Evolutionary conservation across 2,888 invertebrate genomes (phyloP).

Genomic region (Drosophila cracens): DNA sequence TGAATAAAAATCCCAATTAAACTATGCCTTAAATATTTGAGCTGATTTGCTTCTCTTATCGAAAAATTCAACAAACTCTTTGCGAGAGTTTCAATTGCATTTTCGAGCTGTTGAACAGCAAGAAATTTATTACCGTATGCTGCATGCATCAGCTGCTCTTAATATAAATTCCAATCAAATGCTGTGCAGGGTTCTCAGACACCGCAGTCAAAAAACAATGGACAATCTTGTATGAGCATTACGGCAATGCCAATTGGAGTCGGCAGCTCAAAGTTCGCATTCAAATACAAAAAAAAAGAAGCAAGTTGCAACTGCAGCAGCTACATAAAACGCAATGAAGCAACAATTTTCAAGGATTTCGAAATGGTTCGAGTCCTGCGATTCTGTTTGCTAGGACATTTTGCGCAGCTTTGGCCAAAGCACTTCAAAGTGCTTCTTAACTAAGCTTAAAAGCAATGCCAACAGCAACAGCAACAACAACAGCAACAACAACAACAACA

Average conservation of each 20-base stretch:
- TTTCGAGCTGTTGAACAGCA: conserved; percentile 30
- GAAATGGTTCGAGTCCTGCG: conserved; percentile 1
- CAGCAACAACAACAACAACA: conserved; percentile 31
- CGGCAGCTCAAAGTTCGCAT: conserved; percentile 39
- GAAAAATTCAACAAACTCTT: neutral
- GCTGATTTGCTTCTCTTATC: neutral
- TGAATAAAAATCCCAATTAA: neutral
- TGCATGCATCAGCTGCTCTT: conserved; percentile 52
- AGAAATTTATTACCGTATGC: conserved; percentile 48
- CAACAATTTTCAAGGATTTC: conserved; percentile 60
- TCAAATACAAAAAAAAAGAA: conserved; percentile 78
- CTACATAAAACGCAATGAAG: conserved; percentile 64
- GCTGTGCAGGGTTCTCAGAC: conserved; percentile 12
- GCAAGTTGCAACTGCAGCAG: conserved; percentile 55
- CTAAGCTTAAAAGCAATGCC: conserved; percentile 75
- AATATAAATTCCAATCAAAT: conserved; percentile 59
- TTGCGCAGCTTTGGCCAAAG: conserved; percentile 66
- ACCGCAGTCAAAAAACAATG: conserved; percentile 8
- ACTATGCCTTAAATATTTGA: neutral
- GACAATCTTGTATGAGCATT: conserved; percentile 5
- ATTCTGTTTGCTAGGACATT: conserved; percentile 55
- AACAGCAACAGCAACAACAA: conserved; percentile 31
- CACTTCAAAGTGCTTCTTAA: conserved; percentile 72
- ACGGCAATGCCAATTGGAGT: conserved; percentile 29
- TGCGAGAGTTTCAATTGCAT: neutral